Evolutionary conservation across 1,140 invertebrate genomes (phyloP), one percentile per base, ranked within the genome.

Genomic region (Sitodiplosis mosellana): DNA sequence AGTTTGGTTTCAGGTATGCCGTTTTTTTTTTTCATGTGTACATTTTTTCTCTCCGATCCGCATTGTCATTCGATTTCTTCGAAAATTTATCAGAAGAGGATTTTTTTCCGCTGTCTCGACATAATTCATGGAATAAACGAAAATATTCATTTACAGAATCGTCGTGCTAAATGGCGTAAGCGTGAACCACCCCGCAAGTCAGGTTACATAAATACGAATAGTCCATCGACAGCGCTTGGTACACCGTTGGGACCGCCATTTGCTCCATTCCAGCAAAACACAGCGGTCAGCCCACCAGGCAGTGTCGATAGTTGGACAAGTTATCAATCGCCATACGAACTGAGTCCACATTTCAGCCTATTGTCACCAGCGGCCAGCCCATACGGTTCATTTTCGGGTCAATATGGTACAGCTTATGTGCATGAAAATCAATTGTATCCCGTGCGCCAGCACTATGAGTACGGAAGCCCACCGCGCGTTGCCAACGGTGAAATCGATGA

Each of bases 131-230:
- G 36, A 38, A 17, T 38, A n/a, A 38, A 38, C 5, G 12, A 38
- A 38, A 38, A 38, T 38, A 38, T 14, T 38, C 10, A 42, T 19
- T 42, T 20, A 34, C 84, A 98, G 69, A 97, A 98, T 59, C 75
- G 93, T 51, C 74, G 93, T 47, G 93, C 93, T 7, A 98, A 97
- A 63, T 98, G 94, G 93, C 74, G 94, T 15, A 98, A 97, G 66
- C 80, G 91, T 5, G 94, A 98, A 67, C 95, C 95, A 12, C 93
- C 92, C 0, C 79, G 95, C 50, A 93, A 93, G 66, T 88, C 83
- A 0, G 83, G 84, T 3, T 83, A 84, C 57, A 78, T 82, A 45
- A 72, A 73, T 57, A 67, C 70, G 4, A 60, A 70, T 6, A 77
- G 78, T 49, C 75, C 59, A 56, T 76, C 74, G 21, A 67, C 67